phyloP scores from a whole-genome alignment of 2,888 invertebrate genomes.

The Lamellibrachia columna region DNA sequence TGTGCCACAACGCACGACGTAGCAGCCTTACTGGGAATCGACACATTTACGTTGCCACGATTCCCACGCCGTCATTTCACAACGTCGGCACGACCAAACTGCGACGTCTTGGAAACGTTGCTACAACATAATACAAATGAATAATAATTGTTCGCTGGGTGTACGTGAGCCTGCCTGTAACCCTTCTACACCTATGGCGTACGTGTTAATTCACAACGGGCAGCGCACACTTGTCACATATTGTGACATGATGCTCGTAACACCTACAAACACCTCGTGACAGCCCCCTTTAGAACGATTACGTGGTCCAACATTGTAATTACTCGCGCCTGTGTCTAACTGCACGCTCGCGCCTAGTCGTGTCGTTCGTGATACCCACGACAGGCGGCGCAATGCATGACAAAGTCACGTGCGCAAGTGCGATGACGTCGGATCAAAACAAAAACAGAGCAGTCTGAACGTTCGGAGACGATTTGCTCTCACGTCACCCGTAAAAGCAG shows the following conservation, averaged over 20 bases:
- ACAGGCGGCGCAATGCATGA: slow-evolving; percentile 10
- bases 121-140: no score
- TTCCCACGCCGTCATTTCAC: no score
- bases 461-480: not conserved
- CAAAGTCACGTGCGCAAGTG: not conserved
- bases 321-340: not conserved
- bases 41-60: no score
- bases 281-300: not conserved
- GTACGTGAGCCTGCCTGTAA: no score
- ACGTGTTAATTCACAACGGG: not conserved
- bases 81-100: no score
- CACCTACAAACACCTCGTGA: not conserved
- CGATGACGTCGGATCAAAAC: slow-evolving; percentile 12
- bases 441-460: not conserved
- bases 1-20: no score
- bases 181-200: not conserved
- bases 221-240: not conserved
- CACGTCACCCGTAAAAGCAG: not conserved
- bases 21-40: no score
- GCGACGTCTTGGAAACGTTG: no score
- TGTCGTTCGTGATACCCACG: not conserved
- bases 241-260: not conserved
- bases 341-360: not conserved
- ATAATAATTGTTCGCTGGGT: no score
- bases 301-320: not conserved